Base-by-base conservation (phyloP, 2,113 vertebrate species). In the Ochotona princeps region DNA sequence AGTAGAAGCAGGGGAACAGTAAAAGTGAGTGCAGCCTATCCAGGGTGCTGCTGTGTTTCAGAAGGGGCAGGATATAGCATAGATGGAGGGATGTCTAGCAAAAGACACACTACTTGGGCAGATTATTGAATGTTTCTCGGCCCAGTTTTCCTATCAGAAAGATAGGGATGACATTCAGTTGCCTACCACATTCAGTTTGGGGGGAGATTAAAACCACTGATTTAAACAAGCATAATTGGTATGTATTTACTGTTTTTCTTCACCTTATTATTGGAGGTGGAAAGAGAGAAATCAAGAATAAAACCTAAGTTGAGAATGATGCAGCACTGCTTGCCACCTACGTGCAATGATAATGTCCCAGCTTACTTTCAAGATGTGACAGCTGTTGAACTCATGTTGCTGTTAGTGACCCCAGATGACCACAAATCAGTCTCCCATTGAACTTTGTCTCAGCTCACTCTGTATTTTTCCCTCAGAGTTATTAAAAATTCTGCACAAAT, bases 291-390 rank as follows among this genome's bases (percentile, higher is more conserved):
- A 74, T 14, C 13, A 26, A 54, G 28, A 21, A 23, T 47, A 38
- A 26, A 32, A 28, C 11, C 6, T 26, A 11, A 30, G 14, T 14
- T 14, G 18, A 65, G 25, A 23, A 28, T 1, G 12, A 20, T 28
- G 18, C 20, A 9, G 6, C 2, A 2, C 0, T 26, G 28, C 72
- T 49, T 65, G 2, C 8, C 18, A 7, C 78, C 35, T 26, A 1
- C 30, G 54, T 21, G 4, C 23, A 1, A 1, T 20, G 17, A 12
- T 4, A 9, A 66, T 30, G 18, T 23, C 49, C 15, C 60, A 35
- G 66, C 21, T 15, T 7, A 23, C n/a, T 69, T 84, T 67, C 18
- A 30, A 2, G 28, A 63, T n/a, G 20, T 28, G 3, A 10, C 85
- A 6, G 30, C 4, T 74, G 10, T 51, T 4, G 4, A 28, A 38